Base-by-base conservation (phyloP, 2,888 invertebrate species). In the Athalia circularis region DNA sequence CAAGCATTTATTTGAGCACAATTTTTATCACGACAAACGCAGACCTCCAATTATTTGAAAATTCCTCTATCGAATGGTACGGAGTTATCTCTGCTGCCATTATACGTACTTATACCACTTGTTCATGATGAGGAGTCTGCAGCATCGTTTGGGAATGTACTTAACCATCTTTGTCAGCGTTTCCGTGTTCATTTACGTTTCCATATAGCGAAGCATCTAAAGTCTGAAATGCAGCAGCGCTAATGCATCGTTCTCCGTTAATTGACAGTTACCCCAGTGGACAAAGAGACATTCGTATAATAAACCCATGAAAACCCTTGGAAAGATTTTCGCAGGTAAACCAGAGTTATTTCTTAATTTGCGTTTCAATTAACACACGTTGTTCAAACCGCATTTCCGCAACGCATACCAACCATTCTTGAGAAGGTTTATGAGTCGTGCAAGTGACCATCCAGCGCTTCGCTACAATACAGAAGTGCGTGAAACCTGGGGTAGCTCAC, bases 391-490 rank as follows among this genome's bases (percentile, higher is more conserved):
- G 47, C 59, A 59, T 59, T 72, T 72, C 72, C 72, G 45, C 57
- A n/a, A 59, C 45, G 45, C 72, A 72, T 72, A 72, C 72, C 72
- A 13, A 72, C 72, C 72, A 72, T 72, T 72, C 72, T 72, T 72
- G 13, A 29, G 11, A 47, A 59, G 57, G 72, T 72, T 72, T 72
- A 72, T 59, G 72, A 72, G 45, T n/a, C 72, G 29, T 29, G 29
- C 29, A 29, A 29, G 29, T 29, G 29, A 29, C 29, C 29, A 29
- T 29, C 29, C 2, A 2, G 2, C 29, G 29, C 29, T 29, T 29
- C 29, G 13, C 72, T 5, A 47, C 47, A 59, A 72, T 15, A 72
- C 72, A 5, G 9, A 59, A 59, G 47, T 72, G 47, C 59, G 72
- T 47, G 59, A 47, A 70, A 59, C 70, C 57, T 29, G 29, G 29